Percentiles rank a stretch among this genome's conserved stretches.
These are phyloP conservation scores for Tauraco hartlaubi DNA, from an alignment of 2,797 vertebrate species.

Conservation along the genomic window DNA sequence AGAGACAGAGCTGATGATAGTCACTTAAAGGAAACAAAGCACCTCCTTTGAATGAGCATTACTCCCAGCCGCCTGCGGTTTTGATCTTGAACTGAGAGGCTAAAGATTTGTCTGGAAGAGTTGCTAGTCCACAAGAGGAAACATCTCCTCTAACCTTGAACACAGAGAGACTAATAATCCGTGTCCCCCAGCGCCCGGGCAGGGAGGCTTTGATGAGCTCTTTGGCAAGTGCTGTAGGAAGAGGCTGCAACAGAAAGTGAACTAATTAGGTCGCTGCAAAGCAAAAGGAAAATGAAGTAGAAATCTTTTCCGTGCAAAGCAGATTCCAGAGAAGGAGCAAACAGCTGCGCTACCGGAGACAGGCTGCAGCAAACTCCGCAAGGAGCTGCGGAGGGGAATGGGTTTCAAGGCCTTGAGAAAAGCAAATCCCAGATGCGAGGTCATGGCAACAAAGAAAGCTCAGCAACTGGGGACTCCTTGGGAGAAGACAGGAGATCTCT, in stretches of 20 bases:
- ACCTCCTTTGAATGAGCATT: neutral
- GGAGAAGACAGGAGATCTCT: neutral
- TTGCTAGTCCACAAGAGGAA: neutral
- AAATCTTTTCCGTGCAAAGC: neutral
- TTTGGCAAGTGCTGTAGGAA: conserved; percentile 32
- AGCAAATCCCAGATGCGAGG: neutral
- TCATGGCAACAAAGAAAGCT: neutral
- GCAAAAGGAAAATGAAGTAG: neutral
- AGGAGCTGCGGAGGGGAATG: neutral
- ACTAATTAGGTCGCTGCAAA: conserved; percentile 40
- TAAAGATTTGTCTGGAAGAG: conserved; percentile 22
- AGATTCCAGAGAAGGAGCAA: neutral
- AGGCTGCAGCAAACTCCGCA: neutral
- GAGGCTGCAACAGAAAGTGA: conserved; percentile 42
- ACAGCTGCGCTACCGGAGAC: neutral
- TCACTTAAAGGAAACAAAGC: neutral
- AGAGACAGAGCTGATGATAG: neutral
- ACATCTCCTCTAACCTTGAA: conserved; percentile 46
- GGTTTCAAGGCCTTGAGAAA: neutral
- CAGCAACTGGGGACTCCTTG: neutral
- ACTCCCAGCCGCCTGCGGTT: neutral
- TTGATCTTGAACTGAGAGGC: conserved; percentile 13
- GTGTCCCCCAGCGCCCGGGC: neutral
- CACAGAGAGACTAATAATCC: conserved; percentile 36
- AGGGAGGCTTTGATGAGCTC: conserved; percentile 42